phyloP scores from a whole-genome alignment of 2,888 invertebrate species.

The Ceriagrion tenellum region DNA sequence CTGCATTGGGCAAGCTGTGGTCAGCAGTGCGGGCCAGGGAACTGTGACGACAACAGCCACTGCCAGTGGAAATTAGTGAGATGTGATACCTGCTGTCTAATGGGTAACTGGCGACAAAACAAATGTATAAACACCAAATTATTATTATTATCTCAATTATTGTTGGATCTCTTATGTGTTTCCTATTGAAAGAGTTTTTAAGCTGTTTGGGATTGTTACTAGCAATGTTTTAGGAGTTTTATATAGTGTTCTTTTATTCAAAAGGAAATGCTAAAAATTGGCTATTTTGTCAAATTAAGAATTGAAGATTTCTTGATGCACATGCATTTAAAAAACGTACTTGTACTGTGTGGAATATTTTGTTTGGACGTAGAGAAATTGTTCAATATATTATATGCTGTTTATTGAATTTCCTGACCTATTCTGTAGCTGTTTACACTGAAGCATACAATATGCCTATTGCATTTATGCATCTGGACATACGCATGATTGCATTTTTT shows the following conservation, averaged over 20 bases:
- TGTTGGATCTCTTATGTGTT: slow-evolving; percentile 64
- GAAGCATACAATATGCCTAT: slow-evolving; percentile 4
- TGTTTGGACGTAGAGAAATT: slow-evolving; percentile 41
- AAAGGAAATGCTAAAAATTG: slow-evolving; percentile 43
- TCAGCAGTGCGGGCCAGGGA: slow-evolving; percentile 22
- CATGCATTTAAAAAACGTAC: slow-evolving; percentile 34
- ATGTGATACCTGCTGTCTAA: neutral
- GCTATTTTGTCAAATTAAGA: slow-evolving; percentile 7
- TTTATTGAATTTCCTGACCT: slow-evolving; percentile 54
- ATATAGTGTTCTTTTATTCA: slow-evolving; percentile 44
- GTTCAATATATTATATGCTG: slow-evolving; percentile 28
- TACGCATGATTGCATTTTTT: slow-evolving; percentile 41
- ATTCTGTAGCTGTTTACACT: slow-evolving; percentile 61
- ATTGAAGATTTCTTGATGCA: slow-evolving; percentile 56
- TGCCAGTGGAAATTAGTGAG: slow-evolving; percentile 52
- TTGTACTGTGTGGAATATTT: slow-evolving; percentile 48
- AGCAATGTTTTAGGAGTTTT: slow-evolving; percentile 58
- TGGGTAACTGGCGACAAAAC: slow-evolving; percentile 35
- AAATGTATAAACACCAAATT: slow-evolving; percentile 43
- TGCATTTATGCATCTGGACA: slow-evolving; percentile 58
- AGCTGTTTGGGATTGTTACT: slow-evolving; percentile 64
- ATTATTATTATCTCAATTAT: slow-evolving; percentile 59
- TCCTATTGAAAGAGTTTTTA: slow-evolving; percentile 49
- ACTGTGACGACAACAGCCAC: slow-evolving; percentile 40
- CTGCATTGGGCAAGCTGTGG: slow-evolving; percentile 59